Base-by-base conservation (phyloP, 2,113 vertebrate genomes). In the Vidua macroura region DNA sequence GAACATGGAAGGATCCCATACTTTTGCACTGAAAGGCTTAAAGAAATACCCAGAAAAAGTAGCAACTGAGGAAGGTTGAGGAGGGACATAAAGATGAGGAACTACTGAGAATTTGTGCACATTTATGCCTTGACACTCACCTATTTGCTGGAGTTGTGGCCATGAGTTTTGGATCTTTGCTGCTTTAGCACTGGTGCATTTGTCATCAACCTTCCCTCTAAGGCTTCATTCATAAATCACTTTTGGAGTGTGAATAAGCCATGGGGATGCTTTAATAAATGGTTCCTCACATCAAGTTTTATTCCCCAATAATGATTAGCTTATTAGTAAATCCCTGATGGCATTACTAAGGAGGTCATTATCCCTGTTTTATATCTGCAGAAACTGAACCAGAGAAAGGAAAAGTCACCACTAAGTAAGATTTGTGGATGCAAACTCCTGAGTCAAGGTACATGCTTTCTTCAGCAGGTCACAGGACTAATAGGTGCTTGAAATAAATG, bases 291-390 rank as follows among this genome's bases (percentile, higher is more conserved):
- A 88, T 95, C 60, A 95, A 95, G 51, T 91, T 97, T 96, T 95
- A 95, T 91, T 95, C 85, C 55, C 52, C 60, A 77, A 55, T 95
- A 95, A 92, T 96, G 77, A 96, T 94, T 96, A 96, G 72, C 82
- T 93, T 95, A 93, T 96, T 93, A 96, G 85, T 94, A 95, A 95
- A 95, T 95, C 95, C 90, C 90, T 59, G 77, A 81, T 90, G 88
- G 30, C 75, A 69, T 92, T 90, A 77, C 83, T 95, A 93, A 90
- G 63, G 94, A 96, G 88, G 92, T 94, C 93, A 96, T 96, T 95
- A 94, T 90, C 39, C 59, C 46, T 80, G 76, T 70, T 96, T 93
- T 95, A 96, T 92, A 90, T 83, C 88, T 81, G 75, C 51, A 67
- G 83, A 90, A 95, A 88, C 51, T 66, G 46, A 94, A 88, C 55